phyloP scores from a whole-genome alignment of 2,888 invertebrate species.

The Hyles lineata region DNA sequence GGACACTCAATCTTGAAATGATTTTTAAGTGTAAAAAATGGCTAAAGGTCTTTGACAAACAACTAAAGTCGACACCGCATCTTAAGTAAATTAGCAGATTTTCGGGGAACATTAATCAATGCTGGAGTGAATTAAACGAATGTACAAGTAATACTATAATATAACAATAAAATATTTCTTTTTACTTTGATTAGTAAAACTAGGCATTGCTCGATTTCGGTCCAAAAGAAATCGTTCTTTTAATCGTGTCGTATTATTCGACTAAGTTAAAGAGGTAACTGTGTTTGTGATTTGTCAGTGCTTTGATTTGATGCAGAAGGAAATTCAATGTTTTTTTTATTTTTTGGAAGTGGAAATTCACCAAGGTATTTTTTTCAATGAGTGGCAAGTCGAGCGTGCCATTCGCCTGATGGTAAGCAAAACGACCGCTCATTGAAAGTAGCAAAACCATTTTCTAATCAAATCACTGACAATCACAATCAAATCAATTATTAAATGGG shows the following conservation, averaged over 20 bases:
- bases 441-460: too few relatives aligned
- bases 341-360: too few relatives aligned
- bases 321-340: neutral
- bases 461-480: too few relatives aligned
- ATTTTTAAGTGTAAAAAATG: too few relatives aligned
- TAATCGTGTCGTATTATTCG: neutral
- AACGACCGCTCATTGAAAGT: too few relatives aligned
- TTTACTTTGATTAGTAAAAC: neutral
- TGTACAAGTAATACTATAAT: too few relatives aligned
- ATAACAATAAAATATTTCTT: neutral
- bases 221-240: neutral
- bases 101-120: neutral
- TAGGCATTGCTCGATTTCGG: neutral
- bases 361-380: too few relatives aligned
- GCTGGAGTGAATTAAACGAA: neutral
- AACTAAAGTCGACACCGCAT: conserved; percentile 10
- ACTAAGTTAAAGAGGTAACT: neutral
- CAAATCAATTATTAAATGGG: too few relatives aligned
- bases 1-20: too few relatives aligned
- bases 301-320: neutral
- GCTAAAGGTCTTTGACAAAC: too few relatives aligned
- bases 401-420: too few relatives aligned
- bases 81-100: neutral
- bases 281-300: neutral
- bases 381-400: too few relatives aligned